Conservation (phyloP, 2,888 invertebrate species). For the Norana najaformis region DNA sequence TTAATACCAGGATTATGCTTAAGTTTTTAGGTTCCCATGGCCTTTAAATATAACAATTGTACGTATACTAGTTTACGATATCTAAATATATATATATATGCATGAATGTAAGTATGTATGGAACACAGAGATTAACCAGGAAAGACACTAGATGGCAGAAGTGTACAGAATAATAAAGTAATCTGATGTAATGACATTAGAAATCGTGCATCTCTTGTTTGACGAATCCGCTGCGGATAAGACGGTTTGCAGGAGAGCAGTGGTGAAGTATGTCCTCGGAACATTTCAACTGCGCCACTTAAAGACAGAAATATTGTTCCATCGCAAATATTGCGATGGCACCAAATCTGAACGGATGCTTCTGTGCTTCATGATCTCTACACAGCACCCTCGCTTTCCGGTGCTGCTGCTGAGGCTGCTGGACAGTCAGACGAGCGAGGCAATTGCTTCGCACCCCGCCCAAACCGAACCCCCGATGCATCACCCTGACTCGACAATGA, state of each 20-base stretch:
- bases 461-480: background rate
- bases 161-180: too few relatives aligned
- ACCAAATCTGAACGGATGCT: background rate
- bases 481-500: conserved; percentile 4
- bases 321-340: background rate
- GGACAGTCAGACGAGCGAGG: background rate
- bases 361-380: background rate
- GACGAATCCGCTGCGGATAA: background rate
- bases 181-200: too few relatives aligned
- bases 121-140: background rate
- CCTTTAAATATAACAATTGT: too few relatives aligned
- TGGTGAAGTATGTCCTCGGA: background rate
- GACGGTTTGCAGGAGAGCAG: background rate
- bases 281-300: background rate
- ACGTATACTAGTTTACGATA: too few relatives aligned
- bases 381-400: background rate
- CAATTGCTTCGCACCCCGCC: background rate
- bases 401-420: background rate
- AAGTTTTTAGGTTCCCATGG: too few relatives aligned
- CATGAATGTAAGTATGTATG: too few relatives aligned
- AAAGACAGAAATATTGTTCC: background rate
- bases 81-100: too few relatives aligned
- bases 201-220: background rate
- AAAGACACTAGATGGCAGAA: background rate
- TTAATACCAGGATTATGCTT: too few relatives aligned